These are phyloP conservation scores for Procambarus virginalis DNA, from an alignment of 1,140 invertebrate species.

Conservation along the genomic window DNA sequence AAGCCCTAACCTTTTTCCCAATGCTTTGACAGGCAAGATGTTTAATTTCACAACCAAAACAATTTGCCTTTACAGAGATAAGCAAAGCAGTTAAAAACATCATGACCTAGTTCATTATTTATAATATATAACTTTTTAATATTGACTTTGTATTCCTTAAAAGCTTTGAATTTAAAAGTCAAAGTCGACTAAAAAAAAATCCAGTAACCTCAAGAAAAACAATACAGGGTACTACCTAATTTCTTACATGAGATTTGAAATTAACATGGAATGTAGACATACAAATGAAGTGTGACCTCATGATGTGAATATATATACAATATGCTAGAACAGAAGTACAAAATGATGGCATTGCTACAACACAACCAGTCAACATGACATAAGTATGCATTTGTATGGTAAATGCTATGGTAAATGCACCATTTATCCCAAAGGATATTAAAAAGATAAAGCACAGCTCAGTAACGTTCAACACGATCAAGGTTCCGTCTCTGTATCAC, in stretches of 20 bases:
- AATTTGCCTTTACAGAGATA: neutral
- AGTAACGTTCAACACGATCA: neutral
- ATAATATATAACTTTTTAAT: neutral
- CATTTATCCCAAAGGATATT: slow-evolving; percentile 15
- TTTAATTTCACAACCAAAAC: neutral
- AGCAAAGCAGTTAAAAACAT: neutral
- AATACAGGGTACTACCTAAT: neutral
- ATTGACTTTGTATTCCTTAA: neutral
- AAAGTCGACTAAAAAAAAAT: neutral
- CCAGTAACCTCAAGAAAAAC: neutral
- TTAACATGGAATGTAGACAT: slow-evolving; percentile 34
- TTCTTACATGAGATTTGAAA: neutral
- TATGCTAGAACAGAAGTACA: slow-evolving; percentile 14
- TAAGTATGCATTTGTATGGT: slow-evolving; percentile 21
- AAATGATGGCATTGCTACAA: slow-evolving; percentile 11
- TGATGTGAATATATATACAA: slow-evolving; percentile 36
- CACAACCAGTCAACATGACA: slow-evolving; percentile 37
- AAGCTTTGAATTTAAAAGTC: neutral
- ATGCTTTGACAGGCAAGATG: neutral
- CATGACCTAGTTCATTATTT: neutral
- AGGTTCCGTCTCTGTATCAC: slow-evolving; percentile 54
- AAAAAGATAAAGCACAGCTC: neutral
- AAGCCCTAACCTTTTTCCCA: slow-evolving; percentile 23
- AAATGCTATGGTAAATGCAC: slow-evolving; percentile 21
- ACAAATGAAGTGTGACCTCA: slow-evolving; percentile 44